These are phyloP conservation scores for Eleginops maclovinus DNA, from an alignment of 2,113 vertebrate genomes.

Conservation along the genomic window DNA sequence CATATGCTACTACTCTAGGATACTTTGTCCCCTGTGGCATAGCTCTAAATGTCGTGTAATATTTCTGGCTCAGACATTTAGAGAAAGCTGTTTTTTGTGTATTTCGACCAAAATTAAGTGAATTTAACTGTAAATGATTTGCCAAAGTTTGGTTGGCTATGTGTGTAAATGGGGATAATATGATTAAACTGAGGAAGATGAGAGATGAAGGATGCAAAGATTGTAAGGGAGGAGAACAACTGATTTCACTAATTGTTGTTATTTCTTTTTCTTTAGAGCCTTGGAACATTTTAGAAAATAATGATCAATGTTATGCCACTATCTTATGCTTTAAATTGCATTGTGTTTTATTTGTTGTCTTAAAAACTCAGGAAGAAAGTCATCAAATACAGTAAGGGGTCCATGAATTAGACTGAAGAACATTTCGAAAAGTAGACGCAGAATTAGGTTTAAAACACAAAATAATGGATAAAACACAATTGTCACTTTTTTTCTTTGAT, in stretches of 20 bases:
- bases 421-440: neutral
- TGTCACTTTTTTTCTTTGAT: neutral
- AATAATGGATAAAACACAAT: neutral
- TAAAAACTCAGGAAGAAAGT: too few relatives aligned
- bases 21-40: constrained; percentile 10
- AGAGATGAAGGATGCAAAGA: constrained; percentile 25
- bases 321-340: neutral
- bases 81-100: neutral
- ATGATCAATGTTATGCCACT: neutral
- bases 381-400: neutral
- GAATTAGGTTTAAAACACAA: neutral
- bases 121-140: neutral
- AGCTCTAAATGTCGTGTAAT: neutral
- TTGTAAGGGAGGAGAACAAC: neutral
- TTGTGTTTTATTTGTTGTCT: neutral
- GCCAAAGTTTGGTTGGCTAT: neutral
- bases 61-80: neutral
- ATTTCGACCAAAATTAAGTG: neutral
- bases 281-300: neutral
- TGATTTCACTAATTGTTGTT: neutral
- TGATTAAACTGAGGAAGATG: constrained; percentile 15
- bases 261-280: neutral
- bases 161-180: constrained; percentile 16
- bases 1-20: neutral
- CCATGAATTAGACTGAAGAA: too few relatives aligned